Percentiles rank a stretch among this genome's conserved stretches.
phyloP scores from a whole-genome alignment of 2,113 vertebrate genomes.

The Gila orcuttii region DNA sequence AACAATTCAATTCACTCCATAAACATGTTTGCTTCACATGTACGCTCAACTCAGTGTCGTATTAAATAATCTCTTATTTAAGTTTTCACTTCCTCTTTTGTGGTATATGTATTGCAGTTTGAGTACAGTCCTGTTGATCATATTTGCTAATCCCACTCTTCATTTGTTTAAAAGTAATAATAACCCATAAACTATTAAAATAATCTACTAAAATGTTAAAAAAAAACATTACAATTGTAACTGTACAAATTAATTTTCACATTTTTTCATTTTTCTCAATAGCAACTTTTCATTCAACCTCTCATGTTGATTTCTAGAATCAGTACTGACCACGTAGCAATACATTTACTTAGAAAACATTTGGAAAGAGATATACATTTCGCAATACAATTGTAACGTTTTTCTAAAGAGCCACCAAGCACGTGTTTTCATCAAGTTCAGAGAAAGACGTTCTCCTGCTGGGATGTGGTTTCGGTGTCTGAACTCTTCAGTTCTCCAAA shows the following conservation, averaged over 20 bases:
- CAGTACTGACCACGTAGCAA: not conserved
- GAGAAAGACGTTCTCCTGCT: slow-evolving; percentile 52
- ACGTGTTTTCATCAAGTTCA: slow-evolving; percentile 20
- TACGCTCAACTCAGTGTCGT: not conserved
- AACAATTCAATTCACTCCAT: not conserved
- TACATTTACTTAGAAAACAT: not conserved
- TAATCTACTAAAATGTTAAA: not conserved
- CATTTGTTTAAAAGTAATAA: not conserved
- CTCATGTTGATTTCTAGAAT: not conserved
- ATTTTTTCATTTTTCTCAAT: not conserved
- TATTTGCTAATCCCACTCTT: not conserved
- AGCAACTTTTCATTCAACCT: not conserved
- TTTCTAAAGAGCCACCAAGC: not conserved
- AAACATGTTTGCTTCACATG: not conserved
- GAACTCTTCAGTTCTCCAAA: slow-evolving; percentile 60
- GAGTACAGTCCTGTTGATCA: not conserved
- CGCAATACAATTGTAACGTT: not conserved
- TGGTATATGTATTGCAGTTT: not conserved
- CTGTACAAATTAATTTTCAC: not conserved
- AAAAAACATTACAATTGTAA: not conserved
- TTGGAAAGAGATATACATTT: not conserved
- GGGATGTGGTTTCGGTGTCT: slow-evolving; percentile 69
- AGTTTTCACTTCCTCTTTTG: slow-evolving; percentile 1
- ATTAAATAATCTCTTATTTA: not conserved
- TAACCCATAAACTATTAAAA: not conserved